A percentile compares a stretch with the other conserved stretches of the same genome.
These are phyloP conservation scores for Panthera leo DNA, from an alignment of 2,113 vertebrate genomes.

Conservation along the genomic window DNA sequence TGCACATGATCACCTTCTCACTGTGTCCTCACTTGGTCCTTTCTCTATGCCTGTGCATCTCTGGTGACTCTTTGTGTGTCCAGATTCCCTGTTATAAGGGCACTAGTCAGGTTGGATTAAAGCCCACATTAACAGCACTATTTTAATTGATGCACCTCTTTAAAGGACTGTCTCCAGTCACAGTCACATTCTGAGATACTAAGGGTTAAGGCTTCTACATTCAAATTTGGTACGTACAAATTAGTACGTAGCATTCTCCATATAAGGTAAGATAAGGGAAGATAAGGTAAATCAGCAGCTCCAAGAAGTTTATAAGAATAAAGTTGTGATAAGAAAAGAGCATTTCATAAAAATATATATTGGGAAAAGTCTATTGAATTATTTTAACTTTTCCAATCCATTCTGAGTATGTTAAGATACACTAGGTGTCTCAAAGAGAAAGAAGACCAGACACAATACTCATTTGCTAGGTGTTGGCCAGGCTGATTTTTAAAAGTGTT, in stretches of 20 bases:
- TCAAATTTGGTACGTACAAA: neutral
- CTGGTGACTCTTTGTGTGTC: neutral
- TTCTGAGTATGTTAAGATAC: neutral
- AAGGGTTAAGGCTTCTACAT: neutral
- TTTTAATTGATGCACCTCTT: neutral
- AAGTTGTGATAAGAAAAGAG: neutral
- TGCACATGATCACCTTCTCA: fast-evolving
- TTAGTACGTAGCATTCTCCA: neutral
- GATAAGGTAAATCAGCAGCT: neutral
- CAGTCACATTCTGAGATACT: neutral
- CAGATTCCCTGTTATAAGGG: neutral
- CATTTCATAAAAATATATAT: neutral
- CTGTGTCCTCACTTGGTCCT: neutral
- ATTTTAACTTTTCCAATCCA: neutral
- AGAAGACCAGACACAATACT: neutral
- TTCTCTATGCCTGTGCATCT: neutral
- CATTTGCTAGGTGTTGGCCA: neutral
- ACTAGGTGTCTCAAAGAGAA: neutral
- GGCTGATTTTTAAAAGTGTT: neutral
- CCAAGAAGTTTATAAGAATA: neutral
- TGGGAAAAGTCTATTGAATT: neutral
- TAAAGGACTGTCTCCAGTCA: neutral
- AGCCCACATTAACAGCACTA: neutral
- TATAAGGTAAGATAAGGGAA: neutral
- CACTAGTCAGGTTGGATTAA: neutral